A percentile compares a stretch with the other conserved stretches of the same genome.
These are phyloP conservation scores for Rhyacophila evoluta DNA, from an alignment of 2,888 invertebrate genomes.

Conservation along the genomic window DNA sequence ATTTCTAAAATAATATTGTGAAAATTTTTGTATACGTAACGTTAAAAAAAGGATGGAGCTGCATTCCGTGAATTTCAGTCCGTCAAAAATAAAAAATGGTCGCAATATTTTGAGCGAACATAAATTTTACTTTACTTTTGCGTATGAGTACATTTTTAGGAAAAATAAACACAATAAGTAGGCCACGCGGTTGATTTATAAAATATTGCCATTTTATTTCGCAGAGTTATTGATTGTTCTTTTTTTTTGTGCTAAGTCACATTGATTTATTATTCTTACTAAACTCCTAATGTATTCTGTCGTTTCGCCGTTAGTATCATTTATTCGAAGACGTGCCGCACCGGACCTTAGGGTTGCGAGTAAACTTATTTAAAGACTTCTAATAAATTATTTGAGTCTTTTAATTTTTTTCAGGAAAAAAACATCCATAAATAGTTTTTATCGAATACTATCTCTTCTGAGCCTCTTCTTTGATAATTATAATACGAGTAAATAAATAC, in stretches of 20 bases:
- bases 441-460: too few species aligned
- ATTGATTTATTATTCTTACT: constrained; percentile 8
- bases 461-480: too few species aligned
- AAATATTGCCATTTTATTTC: constrained; percentile 4
- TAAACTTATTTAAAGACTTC: too few species aligned
- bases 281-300: constrained; percentile 8
- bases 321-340: not conserved
- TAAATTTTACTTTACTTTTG: not conserved
- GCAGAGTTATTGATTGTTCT: constrained; percentile 10
- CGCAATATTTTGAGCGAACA: not conserved
- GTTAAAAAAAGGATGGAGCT: too few species aligned
- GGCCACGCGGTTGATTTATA: constrained; percentile 4
- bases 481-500: too few species aligned
- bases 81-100: not conserved
- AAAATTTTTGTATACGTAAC: too few species aligned
- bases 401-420: too few species aligned
- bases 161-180: constrained; percentile 12
- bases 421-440: too few species aligned
- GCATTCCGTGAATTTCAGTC: too few species aligned
- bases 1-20: too few species aligned
- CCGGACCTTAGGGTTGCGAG: too few species aligned
- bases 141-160: not conserved
- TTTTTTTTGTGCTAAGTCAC: not conserved
- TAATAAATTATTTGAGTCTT: too few species aligned
- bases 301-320: not conserved